Percentiles rank a stretch among this genome's conserved stretches.
Evolutionary conservation across 2,113 vertebrate genomes (phyloP).

Genomic region (Tautogolabrus adspersus): DNA sequence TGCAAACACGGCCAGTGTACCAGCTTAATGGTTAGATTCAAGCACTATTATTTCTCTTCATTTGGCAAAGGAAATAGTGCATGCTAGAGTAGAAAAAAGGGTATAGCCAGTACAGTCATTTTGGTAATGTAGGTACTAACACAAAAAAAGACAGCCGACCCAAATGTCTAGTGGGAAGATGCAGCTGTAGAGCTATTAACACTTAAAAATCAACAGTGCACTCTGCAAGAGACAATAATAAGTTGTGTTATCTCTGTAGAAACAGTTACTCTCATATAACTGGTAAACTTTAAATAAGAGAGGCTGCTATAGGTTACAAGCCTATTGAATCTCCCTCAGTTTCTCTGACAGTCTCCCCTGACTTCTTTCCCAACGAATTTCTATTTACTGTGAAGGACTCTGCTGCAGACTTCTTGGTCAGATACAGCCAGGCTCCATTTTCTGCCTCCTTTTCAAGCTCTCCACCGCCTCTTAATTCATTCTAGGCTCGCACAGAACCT

Average conservation of each 20-base stretch:
- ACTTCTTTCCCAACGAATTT: slow-evolving; percentile 45
- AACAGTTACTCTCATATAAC: slow-evolving; percentile 4
- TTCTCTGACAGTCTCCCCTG: slow-evolving; percentile 10
- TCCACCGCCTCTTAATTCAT: slow-evolving; percentile 56
- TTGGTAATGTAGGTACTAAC: slow-evolving; percentile 22
- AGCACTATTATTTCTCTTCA: slow-evolving; percentile 37
- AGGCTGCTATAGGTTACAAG: slow-evolving; percentile 30
- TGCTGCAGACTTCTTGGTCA: slow-evolving; percentile 36
- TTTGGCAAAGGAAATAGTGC: neutral
- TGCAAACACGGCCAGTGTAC: too few species aligned
- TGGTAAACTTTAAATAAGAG: slow-evolving; percentile 6
- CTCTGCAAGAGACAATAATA: slow-evolving; percentile 13
- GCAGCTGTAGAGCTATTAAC: slow-evolving; percentile 3
- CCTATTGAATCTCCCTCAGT: slow-evolving; percentile 9
- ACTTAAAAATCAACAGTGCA: neutral
- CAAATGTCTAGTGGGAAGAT: slow-evolving; percentile 30
- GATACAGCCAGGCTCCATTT: slow-evolving; percentile 51
- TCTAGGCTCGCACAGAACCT: slow-evolving; percentile 34
- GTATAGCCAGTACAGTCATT: neutral
- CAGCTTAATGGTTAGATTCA: neutral
- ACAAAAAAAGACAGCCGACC: slow-evolving; percentile 50
- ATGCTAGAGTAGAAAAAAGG: neutral
- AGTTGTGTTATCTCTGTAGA: slow-evolving; percentile 10
- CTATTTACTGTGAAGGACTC: slow-evolving; percentile 49
- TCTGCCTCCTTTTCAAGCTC: slow-evolving; percentile 44